These are phyloP conservation scores for Cheumatopsyche charites DNA, from an alignment of 1,140 invertebrate genomes.

Conservation along the genomic window DNA sequence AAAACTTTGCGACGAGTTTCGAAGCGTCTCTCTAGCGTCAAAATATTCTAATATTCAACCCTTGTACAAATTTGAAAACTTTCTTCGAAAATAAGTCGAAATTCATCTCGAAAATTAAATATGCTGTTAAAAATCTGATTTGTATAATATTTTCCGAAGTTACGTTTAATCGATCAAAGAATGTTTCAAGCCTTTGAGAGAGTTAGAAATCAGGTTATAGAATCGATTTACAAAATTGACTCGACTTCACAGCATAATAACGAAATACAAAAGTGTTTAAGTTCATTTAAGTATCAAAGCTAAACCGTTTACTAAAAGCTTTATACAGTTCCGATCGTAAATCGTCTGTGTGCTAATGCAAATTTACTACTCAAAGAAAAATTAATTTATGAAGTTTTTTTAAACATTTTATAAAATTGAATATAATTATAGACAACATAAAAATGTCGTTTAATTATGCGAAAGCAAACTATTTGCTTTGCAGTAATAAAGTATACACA, in stretches of 20 bases:
- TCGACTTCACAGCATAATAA: slow-evolving; percentile 9
- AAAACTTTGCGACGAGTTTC: neutral
- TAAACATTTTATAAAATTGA: too few species aligned
- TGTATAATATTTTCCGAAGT: neutral
- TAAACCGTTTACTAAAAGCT: neutral
- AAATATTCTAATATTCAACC: neutral
- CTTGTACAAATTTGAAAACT: too few species aligned
- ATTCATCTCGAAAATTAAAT: too few species aligned
- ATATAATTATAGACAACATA: too few species aligned
- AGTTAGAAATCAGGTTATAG: neutral
- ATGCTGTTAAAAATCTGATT: too few species aligned
- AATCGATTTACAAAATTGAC: slow-evolving; percentile 14
- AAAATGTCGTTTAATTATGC: neutral
- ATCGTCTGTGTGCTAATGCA: neutral
- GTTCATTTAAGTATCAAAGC: neutral
- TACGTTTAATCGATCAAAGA: neutral
- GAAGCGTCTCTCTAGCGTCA: neutral
- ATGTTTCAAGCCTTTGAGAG: neutral
- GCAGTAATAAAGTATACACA: neutral
- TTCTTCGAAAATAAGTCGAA: too few species aligned
- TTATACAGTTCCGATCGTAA: neutral
- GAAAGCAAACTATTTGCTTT: neutral
- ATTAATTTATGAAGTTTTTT: too few species aligned
- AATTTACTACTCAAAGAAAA: too few species aligned
- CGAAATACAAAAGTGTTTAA: slow-evolving; percentile 2